Evolutionary conservation across 2,888 invertebrate species (phyloP).

Genomic region (Choreutis nemorana): DNA sequence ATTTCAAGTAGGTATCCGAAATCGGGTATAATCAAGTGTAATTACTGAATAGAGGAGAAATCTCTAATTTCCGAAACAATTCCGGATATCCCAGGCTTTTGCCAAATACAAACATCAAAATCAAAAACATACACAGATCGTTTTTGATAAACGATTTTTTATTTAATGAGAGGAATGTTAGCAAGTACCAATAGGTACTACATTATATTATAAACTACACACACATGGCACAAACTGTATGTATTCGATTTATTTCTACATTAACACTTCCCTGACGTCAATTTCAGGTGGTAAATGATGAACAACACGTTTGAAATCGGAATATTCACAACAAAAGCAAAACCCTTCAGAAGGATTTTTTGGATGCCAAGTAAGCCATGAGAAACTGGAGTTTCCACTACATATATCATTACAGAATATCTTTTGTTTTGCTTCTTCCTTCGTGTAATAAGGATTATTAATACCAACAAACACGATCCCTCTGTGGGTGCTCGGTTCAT

Average conservation of each 20-base stretch:
- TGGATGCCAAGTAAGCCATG: slow-evolving; percentile 68
- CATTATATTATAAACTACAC: too few species aligned
- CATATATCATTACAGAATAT: slow-evolving; percentile 59
- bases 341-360: slow-evolving; percentile 55
- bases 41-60: too few species aligned
- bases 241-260: slow-evolving; percentile 16
- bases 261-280: slow-evolving; percentile 39
- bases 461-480: slow-evolving; percentile 69
- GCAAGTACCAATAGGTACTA: too few species aligned
- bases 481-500: slow-evolving; percentile 46
- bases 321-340: slow-evolving; percentile 68
- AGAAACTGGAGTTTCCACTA: slow-evolving; percentile 48
- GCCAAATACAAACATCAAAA: too few species aligned
- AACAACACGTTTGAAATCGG: slow-evolving; percentile 57
- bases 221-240: too few species aligned
- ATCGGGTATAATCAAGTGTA: too few species aligned
- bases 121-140: too few species aligned
- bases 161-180: too few species aligned
- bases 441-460: slow-evolving; percentile 67
- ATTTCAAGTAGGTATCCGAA: too few species aligned
- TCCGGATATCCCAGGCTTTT: too few species aligned
- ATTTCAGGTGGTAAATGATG: slow-evolving; percentile 64
- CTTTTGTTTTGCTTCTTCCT: slow-evolving; percentile 24
- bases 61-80: too few species aligned
- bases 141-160: too few species aligned